Evolutionary conservation across 2,888 invertebrate genomes (phyloP).

Genomic region (Antheraea assamensis): DNA sequence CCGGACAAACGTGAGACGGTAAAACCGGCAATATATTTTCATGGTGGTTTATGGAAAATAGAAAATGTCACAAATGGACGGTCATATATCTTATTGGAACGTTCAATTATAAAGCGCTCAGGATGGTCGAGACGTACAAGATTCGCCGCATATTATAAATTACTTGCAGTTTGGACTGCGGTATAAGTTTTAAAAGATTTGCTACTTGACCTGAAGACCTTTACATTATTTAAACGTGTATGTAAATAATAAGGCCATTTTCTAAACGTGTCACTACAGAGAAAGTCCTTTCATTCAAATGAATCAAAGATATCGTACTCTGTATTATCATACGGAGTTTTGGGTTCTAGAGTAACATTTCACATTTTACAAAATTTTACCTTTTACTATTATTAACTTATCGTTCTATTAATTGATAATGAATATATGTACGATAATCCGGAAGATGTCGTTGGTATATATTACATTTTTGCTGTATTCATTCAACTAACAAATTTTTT

Average conservation of each 20-base stretch:
- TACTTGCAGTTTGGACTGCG: constrained; percentile 38
- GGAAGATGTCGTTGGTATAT: neutral
- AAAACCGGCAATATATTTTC: constrained; percentile 24
- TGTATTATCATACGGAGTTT: neutral
- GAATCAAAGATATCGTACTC: neutral
- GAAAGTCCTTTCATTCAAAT: neutral
- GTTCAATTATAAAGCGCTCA: constrained; percentile 50
- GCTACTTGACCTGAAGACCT: neutral
- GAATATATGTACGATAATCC: neutral
- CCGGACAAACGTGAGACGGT: constrained; percentile 12
- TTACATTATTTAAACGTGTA: neutral
- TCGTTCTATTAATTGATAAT: neutral
- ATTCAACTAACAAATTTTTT: too few species aligned
- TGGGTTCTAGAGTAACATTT: neutral
- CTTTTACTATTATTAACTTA: neutral
- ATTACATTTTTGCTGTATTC: neutral
- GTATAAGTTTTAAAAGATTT: constrained; percentile 31
- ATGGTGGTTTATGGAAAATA: constrained; percentile 25
- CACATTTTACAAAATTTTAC: neutral
- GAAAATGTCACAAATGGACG: constrained; percentile 27
- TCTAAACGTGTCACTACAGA: constrained; percentile 1
- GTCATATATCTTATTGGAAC: constrained; percentile 39
- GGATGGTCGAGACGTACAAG: constrained; percentile 44
- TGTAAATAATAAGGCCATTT: neutral
- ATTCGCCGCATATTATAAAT: constrained; percentile 56